These are phyloP conservation scores for Zenarchopterus dispar DNA, from an alignment of 2,797 vertebrate species.

Conservation along the genomic window DNA sequence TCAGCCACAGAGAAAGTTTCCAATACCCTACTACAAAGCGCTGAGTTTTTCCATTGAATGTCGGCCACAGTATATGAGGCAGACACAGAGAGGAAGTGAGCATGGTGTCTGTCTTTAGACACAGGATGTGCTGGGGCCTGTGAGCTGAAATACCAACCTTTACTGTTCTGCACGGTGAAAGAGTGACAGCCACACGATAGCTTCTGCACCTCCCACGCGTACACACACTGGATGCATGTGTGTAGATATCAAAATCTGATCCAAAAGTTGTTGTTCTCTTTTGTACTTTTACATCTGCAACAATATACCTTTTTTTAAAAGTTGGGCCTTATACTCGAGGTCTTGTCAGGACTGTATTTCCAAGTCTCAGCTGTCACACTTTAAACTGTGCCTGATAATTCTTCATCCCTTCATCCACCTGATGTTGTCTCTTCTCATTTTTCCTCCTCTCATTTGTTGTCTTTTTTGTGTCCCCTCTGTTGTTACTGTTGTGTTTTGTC, in stretches of 20 bases:
- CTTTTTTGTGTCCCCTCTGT: conserved; percentile 71
- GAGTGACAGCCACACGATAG: conserved; percentile 71
- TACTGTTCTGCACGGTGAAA: conserved; percentile 67
- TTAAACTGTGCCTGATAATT: conserved; percentile 58
- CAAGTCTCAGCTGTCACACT: conserved; percentile 69
- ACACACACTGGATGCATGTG: conserved; percentile 44
- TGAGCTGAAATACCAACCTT: conserved; percentile 71
- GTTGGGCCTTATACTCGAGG: neutral
- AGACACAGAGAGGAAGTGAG: conserved; percentile 74
- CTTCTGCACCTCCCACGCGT: conserved; percentile 60
- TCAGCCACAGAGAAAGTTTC: conserved; percentile 84
- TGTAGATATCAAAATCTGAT: conserved; percentile 34
- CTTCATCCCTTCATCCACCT: conserved; percentile 67
- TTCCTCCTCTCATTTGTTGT: conserved; percentile 76
- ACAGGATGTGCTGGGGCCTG: conserved; percentile 82
- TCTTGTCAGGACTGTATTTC: neutral
- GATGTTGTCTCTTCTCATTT: conserved; percentile 76
- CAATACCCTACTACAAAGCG: conserved; percentile 78
- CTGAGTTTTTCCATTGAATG: conserved; percentile 79
- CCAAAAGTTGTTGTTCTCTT: conserved; percentile 13
- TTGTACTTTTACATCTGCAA: conserved; percentile 1
- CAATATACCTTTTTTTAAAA: neutral
- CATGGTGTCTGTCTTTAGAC: conserved; percentile 75
- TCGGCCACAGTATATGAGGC: conserved; percentile 67
- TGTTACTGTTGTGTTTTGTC: conserved; percentile 76